Base-by-base conservation (phyloP, 1,140 invertebrate species). In the Ladona fulva region DNA sequence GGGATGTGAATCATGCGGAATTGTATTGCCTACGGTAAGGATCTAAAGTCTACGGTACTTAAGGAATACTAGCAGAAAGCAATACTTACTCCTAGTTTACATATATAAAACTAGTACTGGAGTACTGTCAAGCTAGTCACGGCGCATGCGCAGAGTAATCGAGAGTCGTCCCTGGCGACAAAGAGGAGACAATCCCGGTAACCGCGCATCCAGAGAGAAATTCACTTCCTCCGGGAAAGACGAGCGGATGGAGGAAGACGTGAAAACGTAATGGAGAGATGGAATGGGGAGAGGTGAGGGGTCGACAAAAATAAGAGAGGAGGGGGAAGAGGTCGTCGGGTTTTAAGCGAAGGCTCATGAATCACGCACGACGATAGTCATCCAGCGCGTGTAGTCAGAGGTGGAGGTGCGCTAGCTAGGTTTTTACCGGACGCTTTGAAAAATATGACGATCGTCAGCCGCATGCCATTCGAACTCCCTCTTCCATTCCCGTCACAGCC, bases 341-440 rank as follows among this genome's bases (percentile, higher is more conserved):
- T 66, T 66, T 66, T 66, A 66, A 66, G 52, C 14, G 52, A 66
- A 66, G 52, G 52, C 14, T 66, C 52, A 66, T 66, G 52, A 66
- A 66, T 66, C 52, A 66, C 52, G 52, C 14, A 3, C 52, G n/a
- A 22, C 52, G 52, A 66, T 66, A 66, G 44, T 52, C 44, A 52
- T 52, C 44, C 44, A 10, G 52, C 52, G 52, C 52, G 16, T 37
- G 29, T 37, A 37, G 29, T 66, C 52, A 12, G 52, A 66, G 52
- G 52, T 6, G 52, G 52, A 66, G 52, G 52, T 6, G 52, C 52
- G 29, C 52, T 16, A 52, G 44, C 44, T 52, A 66, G 14, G 16
- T 3, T 66, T 66, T 66, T 19, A 66, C 52, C 16, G 12, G 44
- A 52, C 44, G 44, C 10, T 19, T 12, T 66, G 52, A 66, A 66